Base-by-base conservation (phyloP, 2,797 vertebrate species). In the Selene dorsalis region DNA sequence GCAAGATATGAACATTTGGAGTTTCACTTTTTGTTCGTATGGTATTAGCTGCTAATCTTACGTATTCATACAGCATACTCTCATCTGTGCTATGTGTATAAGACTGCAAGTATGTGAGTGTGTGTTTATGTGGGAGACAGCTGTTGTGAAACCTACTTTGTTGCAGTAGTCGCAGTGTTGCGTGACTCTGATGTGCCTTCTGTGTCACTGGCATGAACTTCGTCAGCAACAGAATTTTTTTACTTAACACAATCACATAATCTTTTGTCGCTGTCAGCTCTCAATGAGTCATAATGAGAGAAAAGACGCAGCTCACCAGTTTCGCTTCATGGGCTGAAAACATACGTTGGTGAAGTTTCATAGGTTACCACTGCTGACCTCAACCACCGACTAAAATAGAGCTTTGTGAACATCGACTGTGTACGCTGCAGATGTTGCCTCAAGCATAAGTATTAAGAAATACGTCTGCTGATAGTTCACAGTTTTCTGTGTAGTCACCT, bases 141-240 rank as follows among this genome's bases (percentile, higher is more conserved):
- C 58, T 74, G 57, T 88, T 85, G 61, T 50, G 48, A 85, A 89
- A 88, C 26, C 41, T 0, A 28, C 38, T 38, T 17, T 87, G 69
- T 74, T 0, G 22, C 80, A 83, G 72, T 16, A 69, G 30, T 13
- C 60, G 30, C 43, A 28, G 39, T 65, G 71, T 62, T 73, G 32
- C 12, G 0, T 70, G 67, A 61, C 39, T n/a, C 28, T 30, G 66
- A 2, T 41, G 43, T 6, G 1, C 35, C 18, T 59, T 28, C 6
- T 6, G 32, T 41, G 20, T 80, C 67, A 71, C 6, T 35, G n/a
- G 6, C 24, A 59, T 77, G 52, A 62, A 50, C n/a, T 35, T 39
- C 13, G 43, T 70, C 16, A 38, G 4, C 13, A 43, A 0, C 58
- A 38, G 53, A 0, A 10, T 55, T 50, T 60, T n/a, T 56, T 26